phyloP scores from a whole-genome alignment of 2,888 invertebrate species.

The Brachypalpus laphriformis region DNA sequence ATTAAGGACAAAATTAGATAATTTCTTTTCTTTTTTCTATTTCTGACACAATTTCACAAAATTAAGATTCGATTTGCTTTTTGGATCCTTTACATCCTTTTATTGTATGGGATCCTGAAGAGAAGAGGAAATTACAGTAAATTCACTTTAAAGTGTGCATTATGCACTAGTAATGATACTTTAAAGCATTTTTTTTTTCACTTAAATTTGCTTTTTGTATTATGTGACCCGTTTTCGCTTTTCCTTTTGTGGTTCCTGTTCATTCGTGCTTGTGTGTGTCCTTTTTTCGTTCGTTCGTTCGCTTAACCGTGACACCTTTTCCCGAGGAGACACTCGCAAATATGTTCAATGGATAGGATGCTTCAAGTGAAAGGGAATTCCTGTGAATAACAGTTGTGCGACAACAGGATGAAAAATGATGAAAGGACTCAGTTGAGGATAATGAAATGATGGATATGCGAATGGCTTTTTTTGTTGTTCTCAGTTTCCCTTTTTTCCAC shows the following conservation, averaged over 20 bases:
- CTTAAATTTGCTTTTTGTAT: conserved; percentile 33
- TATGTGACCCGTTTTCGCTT: conserved; percentile 64
- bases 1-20: conserved; percentile 68
- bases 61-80: not conserved
- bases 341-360: conserved; percentile 15
- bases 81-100: not conserved
- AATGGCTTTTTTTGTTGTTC: not conserved
- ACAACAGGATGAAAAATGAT: conserved; percentile 59
- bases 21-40: conserved; percentile 34
- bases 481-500: conserved; percentile 4
- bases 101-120: conserved; percentile 6
- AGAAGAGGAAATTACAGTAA: not conserved
- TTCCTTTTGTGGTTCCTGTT: conserved; percentile 13
- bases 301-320: conserved; percentile 69
- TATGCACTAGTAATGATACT: conserved; percentile 17
- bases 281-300: not conserved
- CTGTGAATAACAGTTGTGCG: conserved; percentile 23
- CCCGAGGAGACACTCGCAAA: conserved; percentile 31
- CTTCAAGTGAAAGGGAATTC: conserved; percentile 26
- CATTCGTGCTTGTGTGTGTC: not conserved
- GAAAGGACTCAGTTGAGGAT: conserved; percentile 55
- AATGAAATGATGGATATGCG: conserved; percentile 64
- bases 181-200: conserved; percentile 54
- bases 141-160: conserved; percentile 19
- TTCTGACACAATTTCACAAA: conserved; percentile 22